Conservation (phyloP, 2,888 invertebrate species). For the Phaonia tiefii region DNA sequence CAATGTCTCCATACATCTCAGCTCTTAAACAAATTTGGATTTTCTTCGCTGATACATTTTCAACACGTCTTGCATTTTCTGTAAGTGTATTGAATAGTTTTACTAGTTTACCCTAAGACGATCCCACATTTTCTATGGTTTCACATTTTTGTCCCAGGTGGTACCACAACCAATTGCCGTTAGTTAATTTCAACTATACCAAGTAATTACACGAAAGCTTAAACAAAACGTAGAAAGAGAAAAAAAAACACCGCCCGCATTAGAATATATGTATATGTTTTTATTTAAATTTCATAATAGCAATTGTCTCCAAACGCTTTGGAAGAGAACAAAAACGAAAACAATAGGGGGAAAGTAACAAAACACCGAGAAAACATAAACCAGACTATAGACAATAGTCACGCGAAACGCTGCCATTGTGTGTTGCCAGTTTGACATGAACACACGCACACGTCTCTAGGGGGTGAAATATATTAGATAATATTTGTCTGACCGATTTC, state of each 20-base stretch:
- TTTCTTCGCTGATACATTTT: no score
- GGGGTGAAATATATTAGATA: neutral
- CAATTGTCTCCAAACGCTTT: conserved; percentile 31
- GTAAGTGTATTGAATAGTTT: no score
- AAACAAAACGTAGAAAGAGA: conserved; percentile 11
- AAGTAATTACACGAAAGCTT: conserved; percentile 25
- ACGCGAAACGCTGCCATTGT: conserved; percentile 47
- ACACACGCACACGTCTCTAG: neutral
- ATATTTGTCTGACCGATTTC: neutral
- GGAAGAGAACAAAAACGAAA: neutral
- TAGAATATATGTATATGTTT: conserved; percentile 47
- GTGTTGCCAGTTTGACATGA: no score
- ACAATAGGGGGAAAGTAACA: neutral
- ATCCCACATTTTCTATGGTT: no score
- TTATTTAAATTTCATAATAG: conserved; percentile 53
- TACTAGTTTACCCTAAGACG: no score
- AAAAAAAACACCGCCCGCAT: conserved; percentile 32
- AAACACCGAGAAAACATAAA: conserved; percentile 19
- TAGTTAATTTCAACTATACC: neutral
- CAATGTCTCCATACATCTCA: no score
- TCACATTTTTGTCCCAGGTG: no score
- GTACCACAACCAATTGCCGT: no score
- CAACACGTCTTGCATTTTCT: no score
- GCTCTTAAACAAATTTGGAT: no score
- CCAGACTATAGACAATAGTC: conserved; percentile 57